Evolutionary conservation across 2,113 vertebrate species (phyloP).

Genomic region (Phocoena phocoena): DNA sequence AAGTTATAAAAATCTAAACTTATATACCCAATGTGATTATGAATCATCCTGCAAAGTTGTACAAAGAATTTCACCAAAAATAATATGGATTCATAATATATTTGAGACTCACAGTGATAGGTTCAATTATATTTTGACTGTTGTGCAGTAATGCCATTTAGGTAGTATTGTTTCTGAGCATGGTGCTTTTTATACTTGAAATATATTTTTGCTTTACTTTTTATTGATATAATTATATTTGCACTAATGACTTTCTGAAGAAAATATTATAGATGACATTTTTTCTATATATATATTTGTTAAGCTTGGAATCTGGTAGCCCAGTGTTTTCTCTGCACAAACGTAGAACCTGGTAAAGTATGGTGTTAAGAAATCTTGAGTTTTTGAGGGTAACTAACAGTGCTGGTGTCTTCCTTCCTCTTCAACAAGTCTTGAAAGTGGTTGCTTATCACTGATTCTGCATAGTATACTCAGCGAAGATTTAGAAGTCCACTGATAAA

Average conservation of each 20-base stretch:
- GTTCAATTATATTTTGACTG: slow-evolving; percentile 70
- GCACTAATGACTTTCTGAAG: slow-evolving; percentile 84
- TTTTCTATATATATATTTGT: slow-evolving; percentile 85
- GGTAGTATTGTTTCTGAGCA: slow-evolving; percentile 75
- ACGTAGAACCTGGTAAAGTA: slow-evolving; percentile 65
- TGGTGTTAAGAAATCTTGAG: slow-evolving; percentile 68
- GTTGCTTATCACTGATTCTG: slow-evolving; percentile 35
- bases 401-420: slow-evolving; percentile 56
- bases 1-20: slow-evolving; percentile 2
- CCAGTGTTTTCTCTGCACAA: slow-evolving; percentile 74
- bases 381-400: slow-evolving; percentile 52
- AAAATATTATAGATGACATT: slow-evolving; percentile 81
- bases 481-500: neutral
- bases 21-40: neutral
- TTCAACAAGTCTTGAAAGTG: slow-evolving; percentile 40
- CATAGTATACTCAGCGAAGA: neutral
- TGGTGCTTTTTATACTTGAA: slow-evolving; percentile 88
- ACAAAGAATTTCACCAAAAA: slow-evolving; percentile 68
- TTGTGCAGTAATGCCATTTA: slow-evolving; percentile 80
- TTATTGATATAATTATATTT: slow-evolving; percentile 86
- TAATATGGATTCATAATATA: slow-evolving; percentile 16
- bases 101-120: slow-evolving; percentile 38
- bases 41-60: neutral
- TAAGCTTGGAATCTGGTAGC: slow-evolving; percentile 76
- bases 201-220: slow-evolving; percentile 82